Base-by-base conservation (phyloP, 2,888 invertebrate species). In the Stegophylla sp. region DNA sequence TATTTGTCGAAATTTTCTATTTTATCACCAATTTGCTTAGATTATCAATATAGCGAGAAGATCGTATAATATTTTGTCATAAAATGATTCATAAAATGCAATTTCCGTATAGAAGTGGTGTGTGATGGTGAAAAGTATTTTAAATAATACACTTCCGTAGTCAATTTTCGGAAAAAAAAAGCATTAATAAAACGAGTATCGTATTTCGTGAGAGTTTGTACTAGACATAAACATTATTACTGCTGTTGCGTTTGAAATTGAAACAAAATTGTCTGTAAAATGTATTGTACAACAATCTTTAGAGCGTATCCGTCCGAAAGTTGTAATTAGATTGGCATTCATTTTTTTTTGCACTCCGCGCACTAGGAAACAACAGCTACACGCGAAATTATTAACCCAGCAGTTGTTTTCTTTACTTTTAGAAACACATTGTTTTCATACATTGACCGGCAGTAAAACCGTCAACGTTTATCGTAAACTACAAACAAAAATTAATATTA, bases 221-320 rank as follows among this genome's bases (percentile, higher is more conserved):
- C 56, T 12, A 12, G 20, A 23, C 20, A 23, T 56, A 23, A 20
- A 56, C 0, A 20, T 28, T 34, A 69, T 34, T n/a, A 51, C 20
- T 1, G 20, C 34, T 53, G 7, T 45, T 4, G 3, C 20, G 48
- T n/a, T 13, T n/a, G 4, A 23, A 53, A 71, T 10, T 28, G 61
- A 73, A 74, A 51, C 45, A 48, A 34, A 64, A 64, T 73, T n/a
- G 45, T 7, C 26, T 2, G 26, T 15, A 63, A 74, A 63, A 48
- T 20, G 20, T 34, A 63, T 63, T 63, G 20, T 64, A 51, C 17
- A 45, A 12, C 17, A 59, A 3, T 63, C 63, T 75, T 17, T 3
- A 17, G 51, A 75, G 63, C 63, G 63, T 51, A 51, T 34, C 74
- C 63, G 51, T 64, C 34, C 34, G 63, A 75, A 63, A 64, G 63